Conservation (phyloP, 2,797 vertebrate genomes). For the Argya squamiceps region DNA sequence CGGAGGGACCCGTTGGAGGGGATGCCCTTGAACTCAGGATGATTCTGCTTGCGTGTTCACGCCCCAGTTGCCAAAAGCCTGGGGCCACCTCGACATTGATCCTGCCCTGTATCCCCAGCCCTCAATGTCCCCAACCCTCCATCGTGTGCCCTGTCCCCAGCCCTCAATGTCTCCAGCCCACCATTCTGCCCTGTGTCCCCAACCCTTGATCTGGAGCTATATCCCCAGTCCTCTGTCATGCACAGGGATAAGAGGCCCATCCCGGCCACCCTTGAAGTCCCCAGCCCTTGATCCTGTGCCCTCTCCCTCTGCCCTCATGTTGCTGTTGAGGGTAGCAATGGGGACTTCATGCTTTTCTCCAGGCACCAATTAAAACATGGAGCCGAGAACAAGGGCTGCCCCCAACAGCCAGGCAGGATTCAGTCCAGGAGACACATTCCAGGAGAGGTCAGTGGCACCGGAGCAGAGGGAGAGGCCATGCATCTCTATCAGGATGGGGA, state of each 20-base stretch:
- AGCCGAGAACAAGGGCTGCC: neutral
- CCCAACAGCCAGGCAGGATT: neutral
- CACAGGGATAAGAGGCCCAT: neutral
- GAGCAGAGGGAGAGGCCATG: neutral
- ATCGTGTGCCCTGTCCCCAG: rapidly evolving
- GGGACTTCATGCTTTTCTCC: neutral
- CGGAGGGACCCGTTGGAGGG: neutral
- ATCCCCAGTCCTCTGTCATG: neutral
- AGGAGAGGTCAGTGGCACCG: neutral
- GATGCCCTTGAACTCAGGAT: neutral
- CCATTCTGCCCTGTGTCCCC: neutral
- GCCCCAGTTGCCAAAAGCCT: constrained; percentile 17
- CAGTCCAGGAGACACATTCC: neutral
- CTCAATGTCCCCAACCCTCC: rapidly evolving
- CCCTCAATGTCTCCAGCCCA: neutral
- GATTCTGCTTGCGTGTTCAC: neutral
- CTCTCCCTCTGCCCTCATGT: neutral
- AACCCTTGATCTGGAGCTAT: neutral
- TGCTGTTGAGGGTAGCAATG: neutral
- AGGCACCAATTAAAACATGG: neutral
- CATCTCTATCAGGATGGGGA: neutral
- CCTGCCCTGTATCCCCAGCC: neutral
- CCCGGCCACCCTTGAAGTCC: neutral
- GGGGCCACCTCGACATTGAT: neutral
- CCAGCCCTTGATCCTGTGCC: neutral